Evolutionary conservation across 2,797 vertebrate genomes (phyloP).

Genomic region (Hippopotamyrus pictus): DNA sequence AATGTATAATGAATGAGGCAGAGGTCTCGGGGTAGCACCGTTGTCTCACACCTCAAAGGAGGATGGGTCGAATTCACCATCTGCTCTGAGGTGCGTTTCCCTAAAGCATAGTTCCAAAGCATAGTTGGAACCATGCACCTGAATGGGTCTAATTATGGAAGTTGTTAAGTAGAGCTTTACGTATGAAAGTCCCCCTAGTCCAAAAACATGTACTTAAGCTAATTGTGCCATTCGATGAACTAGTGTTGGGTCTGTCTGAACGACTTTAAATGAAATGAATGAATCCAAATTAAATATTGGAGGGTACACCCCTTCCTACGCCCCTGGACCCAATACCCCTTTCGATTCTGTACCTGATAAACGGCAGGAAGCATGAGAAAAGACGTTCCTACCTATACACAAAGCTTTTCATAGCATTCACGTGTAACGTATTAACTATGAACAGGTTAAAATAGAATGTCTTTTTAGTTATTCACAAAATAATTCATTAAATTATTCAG

Average conservation of each 20-base stretch:
- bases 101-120: neutral
- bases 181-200: neutral
- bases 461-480: neutral
- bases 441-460: neutral
- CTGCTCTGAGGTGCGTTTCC: neutral
- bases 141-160: neutral
- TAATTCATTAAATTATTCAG: neutral
- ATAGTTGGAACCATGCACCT: neutral
- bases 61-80: neutral
- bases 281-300: neutral
- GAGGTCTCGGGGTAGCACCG: neutral
- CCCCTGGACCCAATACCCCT: neutral
- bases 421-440: neutral
- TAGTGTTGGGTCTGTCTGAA: neutral
- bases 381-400: neutral
- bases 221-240: neutral
- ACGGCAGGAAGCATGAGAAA: neutral
- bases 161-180: neutral
- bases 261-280: neutral
- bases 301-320: neutral
- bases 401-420: neutral
- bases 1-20: neutral
- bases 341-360: neutral
- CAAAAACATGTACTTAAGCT: neutral
- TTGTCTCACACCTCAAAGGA: neutral